These are phyloP conservation scores for Vireo griseus DNA, from an alignment of 2,797 vertebrate genomes.

Conservation along the genomic window DNA sequence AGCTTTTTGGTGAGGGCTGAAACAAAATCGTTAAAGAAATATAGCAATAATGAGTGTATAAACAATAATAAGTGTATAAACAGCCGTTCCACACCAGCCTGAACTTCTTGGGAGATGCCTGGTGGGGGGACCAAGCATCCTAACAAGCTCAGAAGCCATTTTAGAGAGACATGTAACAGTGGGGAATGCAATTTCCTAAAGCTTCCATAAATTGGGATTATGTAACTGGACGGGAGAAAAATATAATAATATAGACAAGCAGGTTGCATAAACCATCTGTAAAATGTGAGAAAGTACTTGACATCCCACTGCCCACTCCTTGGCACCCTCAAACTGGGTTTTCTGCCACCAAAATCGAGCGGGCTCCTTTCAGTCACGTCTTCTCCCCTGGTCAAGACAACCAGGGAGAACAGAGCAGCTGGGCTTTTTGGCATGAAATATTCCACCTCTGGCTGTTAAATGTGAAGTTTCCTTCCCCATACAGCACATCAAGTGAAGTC, in stretches of 20 bases:
- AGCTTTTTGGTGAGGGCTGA: neutral
- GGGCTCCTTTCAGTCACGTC: neutral
- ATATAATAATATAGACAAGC: neutral
- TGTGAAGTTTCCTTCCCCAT: neutral
- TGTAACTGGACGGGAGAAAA: neutral
- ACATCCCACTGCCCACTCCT: conserved; percentile 31
- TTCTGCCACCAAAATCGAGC: neutral
- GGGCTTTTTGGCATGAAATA: neutral
- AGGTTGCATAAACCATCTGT: conserved; percentile 42
- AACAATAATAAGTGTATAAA: neutral
- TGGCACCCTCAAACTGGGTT: neutral
- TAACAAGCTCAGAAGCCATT: neutral
- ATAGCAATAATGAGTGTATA: accelerated
- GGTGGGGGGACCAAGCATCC: neutral
- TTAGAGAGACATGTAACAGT: accelerated
- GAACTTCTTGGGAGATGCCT: neutral
- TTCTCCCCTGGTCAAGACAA: neutral
- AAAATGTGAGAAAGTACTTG: conserved; percentile 38
- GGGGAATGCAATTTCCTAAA: neutral
- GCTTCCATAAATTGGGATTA: neutral
- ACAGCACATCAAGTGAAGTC: neutral
- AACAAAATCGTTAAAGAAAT: neutral
- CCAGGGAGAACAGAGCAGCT: neutral
- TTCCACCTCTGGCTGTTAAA: neutral
- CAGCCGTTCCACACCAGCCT: neutral